These are phyloP conservation scores for Rhinopomastus cyanomelas DNA, from an alignment of 2,113 vertebrate genomes.

Conservation along the genomic window DNA sequence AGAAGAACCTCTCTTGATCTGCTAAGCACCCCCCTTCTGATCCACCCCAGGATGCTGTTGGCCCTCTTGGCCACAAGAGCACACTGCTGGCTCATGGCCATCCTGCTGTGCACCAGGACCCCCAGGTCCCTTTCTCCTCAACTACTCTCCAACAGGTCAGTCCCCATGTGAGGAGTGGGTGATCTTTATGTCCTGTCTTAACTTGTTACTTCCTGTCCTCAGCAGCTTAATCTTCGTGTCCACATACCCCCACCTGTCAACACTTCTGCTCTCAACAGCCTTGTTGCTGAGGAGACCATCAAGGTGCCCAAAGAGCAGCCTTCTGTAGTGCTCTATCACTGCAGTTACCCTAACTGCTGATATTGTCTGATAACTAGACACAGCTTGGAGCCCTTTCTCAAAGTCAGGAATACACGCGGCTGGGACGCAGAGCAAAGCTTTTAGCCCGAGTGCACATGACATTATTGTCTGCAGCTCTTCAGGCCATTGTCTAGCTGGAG, in stretches of 20 bases:
- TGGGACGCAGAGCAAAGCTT: neutral
- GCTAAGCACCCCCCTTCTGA: no score
- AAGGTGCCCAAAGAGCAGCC: neutral
- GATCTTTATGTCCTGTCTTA: neutral
- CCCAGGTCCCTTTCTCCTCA: no score
- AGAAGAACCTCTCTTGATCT: no score
- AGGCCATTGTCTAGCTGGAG: neutral
- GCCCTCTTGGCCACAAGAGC: no score
- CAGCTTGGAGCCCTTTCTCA: neutral
- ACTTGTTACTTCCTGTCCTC: neutral
- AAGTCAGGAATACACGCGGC: neutral
- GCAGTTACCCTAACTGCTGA: neutral
- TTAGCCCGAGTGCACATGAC: neutral
- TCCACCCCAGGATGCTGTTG: no score
- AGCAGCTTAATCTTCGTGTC: neutral
- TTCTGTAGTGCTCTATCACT: neutral
- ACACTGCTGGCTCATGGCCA: no score
- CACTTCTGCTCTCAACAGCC: neutral
- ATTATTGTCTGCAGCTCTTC: neutral
- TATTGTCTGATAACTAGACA: neutral
- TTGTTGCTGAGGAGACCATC: constrained; percentile 58
- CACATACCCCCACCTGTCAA: neutral
- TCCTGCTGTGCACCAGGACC: no score
- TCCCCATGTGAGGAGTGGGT: neutral
- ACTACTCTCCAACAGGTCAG: no score